Base-by-base conservation (phyloP, 1,140 invertebrate species). In the Palaemon carinicauda region DNA sequence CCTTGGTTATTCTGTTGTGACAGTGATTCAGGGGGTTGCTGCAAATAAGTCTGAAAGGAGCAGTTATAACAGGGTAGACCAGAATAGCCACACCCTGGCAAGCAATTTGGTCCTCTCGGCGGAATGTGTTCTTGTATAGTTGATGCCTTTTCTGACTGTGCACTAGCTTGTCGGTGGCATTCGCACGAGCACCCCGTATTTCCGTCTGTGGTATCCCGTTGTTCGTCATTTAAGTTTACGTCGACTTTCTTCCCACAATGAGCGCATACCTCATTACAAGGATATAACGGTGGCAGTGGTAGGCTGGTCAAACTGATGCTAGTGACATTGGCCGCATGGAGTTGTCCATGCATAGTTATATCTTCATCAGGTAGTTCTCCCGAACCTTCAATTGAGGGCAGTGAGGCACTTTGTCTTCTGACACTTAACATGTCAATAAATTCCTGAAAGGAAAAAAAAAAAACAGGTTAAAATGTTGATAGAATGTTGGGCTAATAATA, bases 51-150 rank as follows among this genome's bases (percentile, higher is more conserved):
- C 9, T 31, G 73, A 50, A 75, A 54, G 3, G 33, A n/a, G 33
- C 78, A 80, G 53, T 80, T 56, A 21, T 60, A 80, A 33, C 78
- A 80, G 5, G 78, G 78, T 7, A 80, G 54, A 33, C 78, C 78
- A n/a, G 78, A 80, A 31, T 80, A 80, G 4, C 78, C 78, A 60
- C 78, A 80, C 4, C 78, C 78, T n/a, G 53, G 53, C 1, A 60
- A 31, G 21, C 78, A 80, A 54, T 60, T 21, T 10, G 78, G 53
- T 4, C 78, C 78, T 15, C 51, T 29, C 3, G 78, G 78, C 2
- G 78, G 78, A 19, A 80, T 65, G 31, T 80, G 78, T 5, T 29
- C 53, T 19, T 56, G 24, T 17, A 21, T 21, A 9, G 33, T 31
- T 7, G 17, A 29, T 14, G 7, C 51, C 24, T 15, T 19, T 24